Conservation (phyloP, 2,113 vertebrate species). For the Oncorhynchus kisutch region DNA sequence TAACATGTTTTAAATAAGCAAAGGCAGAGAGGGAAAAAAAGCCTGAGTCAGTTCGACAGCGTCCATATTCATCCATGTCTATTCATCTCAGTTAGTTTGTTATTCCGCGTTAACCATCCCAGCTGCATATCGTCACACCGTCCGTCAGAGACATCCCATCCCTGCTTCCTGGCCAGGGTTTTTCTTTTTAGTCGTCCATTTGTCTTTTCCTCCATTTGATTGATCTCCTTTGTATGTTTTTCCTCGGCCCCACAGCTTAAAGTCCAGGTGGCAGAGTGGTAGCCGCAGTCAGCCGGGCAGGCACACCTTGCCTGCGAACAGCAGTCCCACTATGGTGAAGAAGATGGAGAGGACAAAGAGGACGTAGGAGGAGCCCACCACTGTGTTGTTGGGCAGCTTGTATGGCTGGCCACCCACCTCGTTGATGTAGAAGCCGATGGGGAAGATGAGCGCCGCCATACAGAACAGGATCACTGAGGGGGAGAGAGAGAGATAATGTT, state of each 20-base stretch:
- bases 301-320: constrained; percentile 99
- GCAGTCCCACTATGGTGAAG: constrained; percentile 99
- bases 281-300: constrained; percentile 88
- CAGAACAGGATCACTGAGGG: constrained; percentile 90
- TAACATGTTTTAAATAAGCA: constrained; percentile 51
- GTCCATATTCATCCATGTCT: neutral
- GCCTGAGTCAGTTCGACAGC: neutral
- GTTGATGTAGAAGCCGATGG: constrained; percentile 86
- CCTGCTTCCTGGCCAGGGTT: neutral
- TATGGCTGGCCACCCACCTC: constrained; percentile 99
- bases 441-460: constrained; percentile 98
- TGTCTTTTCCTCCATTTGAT: neutral
- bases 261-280: constrained; percentile 47
- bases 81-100: neutral
- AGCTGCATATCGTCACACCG: neutral
- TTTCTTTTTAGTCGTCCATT: neutral
- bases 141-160: neutral
- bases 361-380: constrained; percentile 97
- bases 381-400: constrained; percentile 98
- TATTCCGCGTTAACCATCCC: neutral
- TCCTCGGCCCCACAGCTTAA: constrained; percentile 2
- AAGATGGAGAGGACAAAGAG: constrained; percentile 99
- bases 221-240: neutral
- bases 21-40: constrained; percentile 24
- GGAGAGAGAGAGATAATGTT: constrained; percentile 20